Conservation (phyloP, 2,113 vertebrate species). For the Silurus asotus region DNA sequence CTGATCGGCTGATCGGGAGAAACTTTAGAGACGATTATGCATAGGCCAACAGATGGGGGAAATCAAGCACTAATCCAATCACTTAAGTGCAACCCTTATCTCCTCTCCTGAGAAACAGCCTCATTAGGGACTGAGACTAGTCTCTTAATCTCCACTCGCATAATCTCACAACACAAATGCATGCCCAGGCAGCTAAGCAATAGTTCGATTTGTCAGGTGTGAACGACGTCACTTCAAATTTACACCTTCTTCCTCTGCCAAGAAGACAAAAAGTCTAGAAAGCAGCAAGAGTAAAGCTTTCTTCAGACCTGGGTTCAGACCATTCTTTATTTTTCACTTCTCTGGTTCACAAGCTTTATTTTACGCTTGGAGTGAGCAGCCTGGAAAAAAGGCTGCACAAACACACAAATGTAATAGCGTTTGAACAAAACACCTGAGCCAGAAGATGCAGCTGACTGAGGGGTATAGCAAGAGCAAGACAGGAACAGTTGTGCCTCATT, state of each 20-base stretch:
- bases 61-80: slow-evolving; percentile 43
- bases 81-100: slow-evolving; percentile 1
- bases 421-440: slow-evolving; percentile 38
- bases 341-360: background rate
- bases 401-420: slow-evolving; percentile 6
- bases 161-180: slow-evolving; percentile 33
- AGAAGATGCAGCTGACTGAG: slow-evolving; percentile 32
- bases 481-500: slow-evolving; percentile 29
- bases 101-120: slow-evolving; percentile 27
- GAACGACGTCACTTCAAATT: slow-evolving; percentile 26
- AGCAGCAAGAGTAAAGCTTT: slow-evolving; percentile 20
- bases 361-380: slow-evolving; percentile 8
- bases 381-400: background rate
- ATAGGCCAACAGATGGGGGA: slow-evolving; percentile 36
- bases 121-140: slow-evolving; percentile 32
- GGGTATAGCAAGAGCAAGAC: slow-evolving; percentile 23
- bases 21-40: slow-evolving; percentile 51
- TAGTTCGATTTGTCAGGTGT: slow-evolving; percentile 17
- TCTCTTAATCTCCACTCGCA: slow-evolving; percentile 21
- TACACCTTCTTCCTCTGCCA: background rate
- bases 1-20: background rate
- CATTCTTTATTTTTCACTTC: slow-evolving; percentile 7
- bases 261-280: slow-evolving; percentile 3
- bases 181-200: slow-evolving; percentile 16
- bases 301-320: slow-evolving; percentile 5